Evolutionary conservation across 2,797 vertebrate species (phyloP), one percentile per base, ranked within the genome.

Genomic region (Poliocrania exsul): DNA sequence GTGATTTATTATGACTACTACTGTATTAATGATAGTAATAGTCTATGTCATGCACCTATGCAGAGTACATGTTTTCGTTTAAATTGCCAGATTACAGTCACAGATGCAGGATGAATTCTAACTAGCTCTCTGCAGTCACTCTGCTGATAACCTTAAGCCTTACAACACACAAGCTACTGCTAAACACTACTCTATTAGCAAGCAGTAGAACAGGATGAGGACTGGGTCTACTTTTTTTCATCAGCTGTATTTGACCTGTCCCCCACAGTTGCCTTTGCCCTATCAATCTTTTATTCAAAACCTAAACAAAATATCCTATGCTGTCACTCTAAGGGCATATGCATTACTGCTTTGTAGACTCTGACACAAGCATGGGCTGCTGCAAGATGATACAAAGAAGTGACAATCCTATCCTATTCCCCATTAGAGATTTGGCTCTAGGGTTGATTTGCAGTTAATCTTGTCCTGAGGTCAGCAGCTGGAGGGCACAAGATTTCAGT

Each of bases 121-220:
- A 96, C 46, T 49, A 94, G 91, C 94, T 87, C 71, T 81, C 86
- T 97, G 95, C 91, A 95, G 87, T 91, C 73, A 49, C 54, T 47
- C 79, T 95, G 91, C 89, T 95, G 94, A 97, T 96, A 96, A 96
- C 90, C 94, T 96, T 91, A 95, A 92, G 72, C 81, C 92, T 97
- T 92, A 95, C 92, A 96, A 85, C 62, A 53, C 47, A 54, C 70
- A 47, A 91, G 87, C 73, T 77, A 91, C 46, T 92, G 85, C 95
- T 86, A 89, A 93, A 94, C 92, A 88, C 71, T 47, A 4, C 69
- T 90, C 78, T 74, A 57, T 88, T 96, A 92, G 85, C 84, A 67
- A 94, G 82, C 4, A 53, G 56, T 91, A 33, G 31, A 90, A 77
- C 70, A 88, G 53, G 18, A 84, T 54, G 93, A 44, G 3, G 49